Conservation (phyloP, 2,113 vertebrate genomes). For the Grammomys surdaster region DNA sequence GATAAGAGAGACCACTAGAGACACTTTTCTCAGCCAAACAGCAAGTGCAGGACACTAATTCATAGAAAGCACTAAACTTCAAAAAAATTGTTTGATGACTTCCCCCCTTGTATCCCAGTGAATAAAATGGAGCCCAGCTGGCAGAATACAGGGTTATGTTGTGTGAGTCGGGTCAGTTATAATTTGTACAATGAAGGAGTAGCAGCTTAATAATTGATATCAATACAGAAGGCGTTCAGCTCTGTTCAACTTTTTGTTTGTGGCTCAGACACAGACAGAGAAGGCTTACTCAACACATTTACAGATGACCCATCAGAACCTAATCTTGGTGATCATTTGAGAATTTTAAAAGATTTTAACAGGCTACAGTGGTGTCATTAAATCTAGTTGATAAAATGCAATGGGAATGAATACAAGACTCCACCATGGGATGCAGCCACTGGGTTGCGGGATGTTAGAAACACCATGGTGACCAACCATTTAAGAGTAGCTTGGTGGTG, state of each 20-base stretch:
- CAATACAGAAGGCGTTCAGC: not conserved
- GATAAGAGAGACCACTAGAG: constrained; percentile 14
- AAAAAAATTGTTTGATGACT: constrained; percentile 25
- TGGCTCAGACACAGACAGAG: not conserved
- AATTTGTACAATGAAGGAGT: constrained; percentile 32
- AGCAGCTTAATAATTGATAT: constrained; percentile 71
- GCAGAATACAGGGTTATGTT: not conserved
- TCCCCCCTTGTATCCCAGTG: not conserved
- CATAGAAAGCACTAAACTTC: constrained; percentile 47
- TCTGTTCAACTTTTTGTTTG: constrained; percentile 59
- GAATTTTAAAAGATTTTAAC: constrained; percentile 43
- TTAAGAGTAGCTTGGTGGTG: not conserved
- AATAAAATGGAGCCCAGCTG: constrained; percentile 14
- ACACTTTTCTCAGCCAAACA: constrained; percentile 35
- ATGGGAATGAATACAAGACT: not conserved
- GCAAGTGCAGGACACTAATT: constrained; percentile 54
- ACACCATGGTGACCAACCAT: not conserved
- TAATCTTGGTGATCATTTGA: not conserved
- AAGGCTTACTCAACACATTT: constrained; percentile 51
- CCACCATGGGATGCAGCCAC: too few relatives aligned
- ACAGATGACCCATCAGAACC: not conserved
- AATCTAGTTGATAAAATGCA: not conserved
- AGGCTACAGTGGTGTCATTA: not conserved
- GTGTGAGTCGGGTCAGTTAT: not conserved
- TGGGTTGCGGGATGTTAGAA: not conserved